A percentile compares a stretch with the other conserved stretches of the same genome.
Conservation (phyloP, 2,888 invertebrate species). For the Aporophyla nigra region DNA sequence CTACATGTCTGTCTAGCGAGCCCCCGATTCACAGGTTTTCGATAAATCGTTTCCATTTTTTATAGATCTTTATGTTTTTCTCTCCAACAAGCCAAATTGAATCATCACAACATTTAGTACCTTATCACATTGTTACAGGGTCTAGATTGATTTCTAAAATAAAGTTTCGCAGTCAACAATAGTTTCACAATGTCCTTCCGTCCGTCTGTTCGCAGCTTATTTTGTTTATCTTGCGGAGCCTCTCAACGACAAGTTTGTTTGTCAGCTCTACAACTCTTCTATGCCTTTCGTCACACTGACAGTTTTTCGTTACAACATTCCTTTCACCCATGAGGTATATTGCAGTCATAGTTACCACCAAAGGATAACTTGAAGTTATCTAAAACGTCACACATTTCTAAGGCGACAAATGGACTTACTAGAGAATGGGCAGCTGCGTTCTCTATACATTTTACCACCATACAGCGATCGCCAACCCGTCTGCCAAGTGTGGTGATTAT, state of each 20-base stretch:
- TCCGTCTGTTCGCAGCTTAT: too few species aligned
- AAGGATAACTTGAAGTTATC: neutral
- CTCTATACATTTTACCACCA: too few species aligned
- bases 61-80: neutral
- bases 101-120: neutral
- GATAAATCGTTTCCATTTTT: neutral
- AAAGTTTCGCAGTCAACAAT: too few species aligned
- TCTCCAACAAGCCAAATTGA: neutral
- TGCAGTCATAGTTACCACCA: neutral
- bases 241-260: neutral
- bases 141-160: neutral
- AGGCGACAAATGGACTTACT: too few species aligned
- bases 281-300: too few species aligned
- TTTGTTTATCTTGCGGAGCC: neutral
- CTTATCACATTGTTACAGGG: neutral
- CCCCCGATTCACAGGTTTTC: neutral
- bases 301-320: neutral
- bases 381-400: too few species aligned
- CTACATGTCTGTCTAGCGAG: constrained; percentile 12
- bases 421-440: too few species aligned
- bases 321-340: neutral
- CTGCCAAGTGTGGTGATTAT: too few species aligned
- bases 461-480: too few species aligned
- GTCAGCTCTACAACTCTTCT: neutral
- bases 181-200: too few species aligned